These are phyloP conservation scores for Charadrius vociferus DNA, from an alignment of 2,113 vertebrate genomes.

Conservation along the genomic window DNA sequence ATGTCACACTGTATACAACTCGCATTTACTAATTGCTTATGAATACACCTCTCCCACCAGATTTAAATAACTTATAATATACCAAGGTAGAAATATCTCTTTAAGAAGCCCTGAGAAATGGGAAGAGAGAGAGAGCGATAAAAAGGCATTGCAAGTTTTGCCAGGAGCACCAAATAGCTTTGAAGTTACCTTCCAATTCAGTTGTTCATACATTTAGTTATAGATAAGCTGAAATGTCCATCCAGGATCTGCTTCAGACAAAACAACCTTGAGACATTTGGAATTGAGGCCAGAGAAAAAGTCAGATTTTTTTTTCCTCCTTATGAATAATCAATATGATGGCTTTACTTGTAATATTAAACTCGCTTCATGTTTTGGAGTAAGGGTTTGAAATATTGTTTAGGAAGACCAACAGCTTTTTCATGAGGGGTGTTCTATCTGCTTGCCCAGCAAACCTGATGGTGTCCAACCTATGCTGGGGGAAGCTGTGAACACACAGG, in stretches of 20 bases:
- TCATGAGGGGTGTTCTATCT: neutral
- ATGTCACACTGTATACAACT: neutral
- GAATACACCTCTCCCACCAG: neutral
- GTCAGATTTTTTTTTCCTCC: neutral
- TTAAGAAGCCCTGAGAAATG: neutral
- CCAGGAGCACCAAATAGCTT: neutral
- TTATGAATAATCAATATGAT: neutral
- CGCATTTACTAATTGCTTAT: neutral
- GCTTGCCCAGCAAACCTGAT: neutral
- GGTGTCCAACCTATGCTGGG: neutral
- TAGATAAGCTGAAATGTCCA: neutral
- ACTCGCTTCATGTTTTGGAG: neutral
- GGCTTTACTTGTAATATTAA: neutral
- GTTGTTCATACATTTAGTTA: neutral
- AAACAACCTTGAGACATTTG: neutral
- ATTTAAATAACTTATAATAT: neutral
- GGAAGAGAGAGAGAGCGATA: accelerated
- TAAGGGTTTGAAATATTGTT: neutral
- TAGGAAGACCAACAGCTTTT: neutral
- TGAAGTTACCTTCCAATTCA: neutral
- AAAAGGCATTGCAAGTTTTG: neutral
- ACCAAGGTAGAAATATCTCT: neutral
- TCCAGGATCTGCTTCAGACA: neutral
- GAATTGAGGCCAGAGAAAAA: neutral
- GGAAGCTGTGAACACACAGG: accelerated